Evolutionary conservation across 2,888 invertebrate species (phyloP), one percentile per base, ranked within the genome.

Genomic region (Hermaeophaga mercurialis): DNA sequence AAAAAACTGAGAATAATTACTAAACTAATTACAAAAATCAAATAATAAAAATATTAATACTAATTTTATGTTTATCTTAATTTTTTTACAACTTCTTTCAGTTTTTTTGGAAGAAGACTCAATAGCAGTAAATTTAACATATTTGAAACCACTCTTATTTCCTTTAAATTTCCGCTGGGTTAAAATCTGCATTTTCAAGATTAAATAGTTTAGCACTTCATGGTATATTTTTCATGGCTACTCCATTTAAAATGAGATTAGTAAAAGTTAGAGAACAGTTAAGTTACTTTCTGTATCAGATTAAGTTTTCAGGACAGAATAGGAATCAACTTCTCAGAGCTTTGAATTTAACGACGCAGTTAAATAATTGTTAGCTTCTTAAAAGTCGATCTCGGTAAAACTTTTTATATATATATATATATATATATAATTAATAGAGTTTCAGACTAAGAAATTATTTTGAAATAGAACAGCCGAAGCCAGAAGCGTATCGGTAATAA

Each of bases 261-360:
- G 36, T 36, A 36, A 17, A 17, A 36, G 36, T 36, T 36, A 15
- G 36, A 17, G 8, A 36, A 36, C 36, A 9, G 36, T 36, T 36
- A 9, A 36, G 36, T 36, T 36, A 36, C 36, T 36, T 36, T 36
- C 36, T n/a, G 36, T 36, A 36, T 36, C 36, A 17, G 36, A 36
- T 36, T 36, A 15, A 15, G 12, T 36, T 36, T 36, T 36, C 17
- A 36, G 9, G 36, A 36, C 15, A 14, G n/a, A 28, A 28, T 7
- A 3, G 28, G 28, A 28, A n/a, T 33, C 33, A 8, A 33, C 12
- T 33, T 33, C 33, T 33, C 33, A 17, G 17, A 36, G 36, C 36
- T 15, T 17, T 31, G 36, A 36, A 17, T 36, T 36, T 36, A 36
- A 36, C 17, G 36, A 36, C 5, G 17, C 15, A 14, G 9, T 36